Conservation (phyloP, 2,113 vertebrate species). For the Misgurnus mizolepis region DNA sequence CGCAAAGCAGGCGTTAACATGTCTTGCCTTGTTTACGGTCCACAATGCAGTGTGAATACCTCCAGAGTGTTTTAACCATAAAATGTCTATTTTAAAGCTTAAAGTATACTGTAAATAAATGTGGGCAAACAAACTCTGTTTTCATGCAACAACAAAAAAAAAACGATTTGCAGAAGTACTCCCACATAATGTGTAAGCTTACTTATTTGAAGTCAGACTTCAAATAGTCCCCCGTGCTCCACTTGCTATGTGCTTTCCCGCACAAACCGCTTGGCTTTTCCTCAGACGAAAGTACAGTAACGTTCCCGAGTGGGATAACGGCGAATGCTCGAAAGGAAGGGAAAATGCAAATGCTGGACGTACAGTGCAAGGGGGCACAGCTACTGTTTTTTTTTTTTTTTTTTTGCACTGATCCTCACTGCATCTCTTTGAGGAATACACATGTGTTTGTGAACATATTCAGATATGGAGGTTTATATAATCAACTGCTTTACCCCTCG, state of each 20-base stretch:
- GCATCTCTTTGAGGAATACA: constrained; percentile 19
- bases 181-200: constrained; percentile 70
- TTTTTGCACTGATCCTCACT: constrained; percentile 3
- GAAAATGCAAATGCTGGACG: constrained; percentile 47
- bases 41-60: not conserved
- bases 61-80: not conserved
- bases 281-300: constrained; percentile 66
- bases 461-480: constrained; percentile 45
- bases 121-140: constrained; percentile 59
- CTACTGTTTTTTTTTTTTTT: constrained; percentile 5
- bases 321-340: constrained; percentile 38
- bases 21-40: not conserved
- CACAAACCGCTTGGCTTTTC: constrained; percentile 63
- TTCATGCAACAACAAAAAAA: constrained; percentile 63
- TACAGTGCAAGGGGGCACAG: constrained; percentile 6
- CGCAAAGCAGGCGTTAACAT: constrained; percentile 32
- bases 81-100: not conserved
- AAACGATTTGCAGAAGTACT: constrained; percentile 60
- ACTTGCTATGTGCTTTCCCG: constrained; percentile 55
- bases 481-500: constrained; percentile 35
- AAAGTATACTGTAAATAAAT: constrained; percentile 30
- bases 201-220: constrained; percentile 71
- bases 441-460: constrained; percentile 21
- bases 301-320: constrained; percentile 62
- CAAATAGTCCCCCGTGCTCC: constrained; percentile 62